phyloP scores from a whole-genome alignment of 2,888 invertebrate genomes.

The Abscondita cerata region DNA sequence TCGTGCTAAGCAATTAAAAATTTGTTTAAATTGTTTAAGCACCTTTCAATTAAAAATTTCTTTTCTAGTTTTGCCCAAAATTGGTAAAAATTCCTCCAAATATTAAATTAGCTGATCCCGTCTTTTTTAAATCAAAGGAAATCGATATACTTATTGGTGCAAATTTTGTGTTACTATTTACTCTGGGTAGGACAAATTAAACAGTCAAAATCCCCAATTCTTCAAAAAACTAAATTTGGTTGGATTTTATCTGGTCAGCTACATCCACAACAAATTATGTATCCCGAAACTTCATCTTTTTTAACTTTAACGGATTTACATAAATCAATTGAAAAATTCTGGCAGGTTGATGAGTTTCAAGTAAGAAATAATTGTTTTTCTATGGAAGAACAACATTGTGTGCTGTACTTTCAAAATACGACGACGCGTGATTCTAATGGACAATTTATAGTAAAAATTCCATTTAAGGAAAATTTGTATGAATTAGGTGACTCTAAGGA shows the following conservation, averaged over 20 bases:
- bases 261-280: no score
- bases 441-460: constrained; percentile 16
- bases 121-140: background rate
- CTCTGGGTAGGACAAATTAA: constrained; percentile 7
- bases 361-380: background rate
- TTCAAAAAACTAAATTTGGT: background rate
- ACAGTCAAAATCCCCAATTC: background rate
- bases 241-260: background rate
- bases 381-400: constrained; percentile 15
- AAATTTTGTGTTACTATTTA: background rate
- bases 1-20: no score
- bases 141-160: constrained; percentile 7
- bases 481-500: constrained; percentile 14
- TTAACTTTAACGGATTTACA: constrained; percentile 6
- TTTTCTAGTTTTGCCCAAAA: background rate
- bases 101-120: constrained; percentile 23
- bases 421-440: constrained; percentile 2
- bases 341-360: constrained; percentile 8
- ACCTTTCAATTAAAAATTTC: background rate
- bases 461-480: constrained; percentile 7
- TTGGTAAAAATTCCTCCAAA: constrained; percentile 13
- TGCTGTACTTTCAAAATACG: constrained; percentile 11
- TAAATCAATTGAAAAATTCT: background rate
- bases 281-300: constrained; percentile 1
- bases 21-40: no score